Conservation (phyloP, 2,797 vertebrate species). For the Phalloptychus januarius region DNA sequence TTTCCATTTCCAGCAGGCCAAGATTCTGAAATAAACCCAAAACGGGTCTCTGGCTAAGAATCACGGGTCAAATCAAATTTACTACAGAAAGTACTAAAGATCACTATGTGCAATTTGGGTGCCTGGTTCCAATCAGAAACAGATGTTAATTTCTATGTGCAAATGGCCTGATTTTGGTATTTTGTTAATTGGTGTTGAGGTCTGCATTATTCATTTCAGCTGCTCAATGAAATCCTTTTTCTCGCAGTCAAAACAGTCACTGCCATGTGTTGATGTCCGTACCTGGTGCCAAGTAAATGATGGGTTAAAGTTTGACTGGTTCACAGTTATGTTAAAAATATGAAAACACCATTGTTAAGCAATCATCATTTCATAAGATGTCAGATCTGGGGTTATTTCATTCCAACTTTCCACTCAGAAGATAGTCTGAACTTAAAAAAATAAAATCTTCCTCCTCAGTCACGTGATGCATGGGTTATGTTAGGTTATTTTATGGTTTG, state of each 20-base stretch:
- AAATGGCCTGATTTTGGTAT: not conserved
- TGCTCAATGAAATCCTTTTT: not conserved
- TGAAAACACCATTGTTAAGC: not conserved
- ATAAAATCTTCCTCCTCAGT: not conserved
- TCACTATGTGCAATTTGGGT: not conserved
- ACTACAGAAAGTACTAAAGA: not conserved
- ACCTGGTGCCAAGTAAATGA: not conserved
- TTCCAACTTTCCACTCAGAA: not conserved
- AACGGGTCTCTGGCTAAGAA: not conserved
- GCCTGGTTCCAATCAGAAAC: not conserved
- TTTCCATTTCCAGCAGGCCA: not conserved
- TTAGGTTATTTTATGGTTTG: not conserved
- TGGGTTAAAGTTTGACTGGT: not conserved
- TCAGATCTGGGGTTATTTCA: not conserved
- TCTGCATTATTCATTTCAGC: not conserved
- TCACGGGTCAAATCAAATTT: not conserved
- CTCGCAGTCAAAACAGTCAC: not conserved
- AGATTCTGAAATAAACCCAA: not conserved
- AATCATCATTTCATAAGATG: not conserved
- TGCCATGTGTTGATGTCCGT: not conserved
- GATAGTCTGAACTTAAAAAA: not conserved
- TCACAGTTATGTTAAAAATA: not conserved
- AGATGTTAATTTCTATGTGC: not conserved
- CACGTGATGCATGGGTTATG: not conserved
- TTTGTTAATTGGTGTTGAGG: not conserved